These are phyloP conservation scores for Pinna nobilis DNA, from an alignment of 1,140 invertebrate genomes.

Conservation along the genomic window DNA sequence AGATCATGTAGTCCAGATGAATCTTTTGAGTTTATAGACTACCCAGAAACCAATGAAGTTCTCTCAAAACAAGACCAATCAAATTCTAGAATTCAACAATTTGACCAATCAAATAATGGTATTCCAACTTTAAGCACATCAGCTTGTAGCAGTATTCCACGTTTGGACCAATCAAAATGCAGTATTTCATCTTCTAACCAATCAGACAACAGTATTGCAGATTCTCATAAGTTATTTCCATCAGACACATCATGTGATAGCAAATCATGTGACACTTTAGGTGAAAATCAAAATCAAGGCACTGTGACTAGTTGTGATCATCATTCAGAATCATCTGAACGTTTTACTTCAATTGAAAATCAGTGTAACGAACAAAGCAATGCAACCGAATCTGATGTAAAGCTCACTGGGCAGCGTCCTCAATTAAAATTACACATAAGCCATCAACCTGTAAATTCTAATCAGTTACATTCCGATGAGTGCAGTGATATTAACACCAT, in stretches of 20 bases:
- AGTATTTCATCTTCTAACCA: neutral
- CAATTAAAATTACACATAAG: neutral
- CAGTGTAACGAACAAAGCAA: too few species aligned
- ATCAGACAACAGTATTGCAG: neutral
- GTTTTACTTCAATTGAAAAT: too few species aligned
- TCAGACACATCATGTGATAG: too few species aligned
- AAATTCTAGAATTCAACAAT: neutral
- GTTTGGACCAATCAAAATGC: neutral
- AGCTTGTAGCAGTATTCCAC: neutral
- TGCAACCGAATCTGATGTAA: too few species aligned
- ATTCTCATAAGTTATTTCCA: neutral
- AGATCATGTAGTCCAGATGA: constrained; percentile 58
- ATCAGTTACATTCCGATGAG: neutral
- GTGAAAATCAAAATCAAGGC: too few species aligned
- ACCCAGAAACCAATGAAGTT: constrained; percentile 32
- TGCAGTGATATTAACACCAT: neutral
- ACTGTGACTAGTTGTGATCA: too few species aligned
- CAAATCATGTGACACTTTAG: too few species aligned
- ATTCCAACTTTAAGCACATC: too few species aligned
- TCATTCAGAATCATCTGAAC: too few species aligned
- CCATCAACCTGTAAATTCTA: neutral
- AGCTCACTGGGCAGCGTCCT: neutral
- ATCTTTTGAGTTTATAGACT: constrained; percentile 60
- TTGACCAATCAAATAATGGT: too few species aligned
- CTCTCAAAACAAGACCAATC: constrained; percentile 10